A percentile compares a stretch with the other conserved stretches of the same genome.
These are phyloP conservation scores for Parambassis ranga DNA, from an alignment of 2,797 vertebrate species.

Conservation along the genomic window DNA sequence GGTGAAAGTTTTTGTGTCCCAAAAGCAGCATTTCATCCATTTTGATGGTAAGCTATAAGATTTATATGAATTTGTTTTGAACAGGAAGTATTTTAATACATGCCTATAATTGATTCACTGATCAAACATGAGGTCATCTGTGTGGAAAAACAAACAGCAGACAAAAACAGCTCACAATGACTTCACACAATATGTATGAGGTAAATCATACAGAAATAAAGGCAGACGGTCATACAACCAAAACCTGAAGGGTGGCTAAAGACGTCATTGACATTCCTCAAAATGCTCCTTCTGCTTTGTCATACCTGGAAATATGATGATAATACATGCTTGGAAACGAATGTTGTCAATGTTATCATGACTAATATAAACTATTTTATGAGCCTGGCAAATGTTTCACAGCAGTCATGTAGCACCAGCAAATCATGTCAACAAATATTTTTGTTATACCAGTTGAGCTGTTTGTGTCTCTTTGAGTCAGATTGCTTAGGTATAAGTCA, in stretches of 20 bases:
- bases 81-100: too few species aligned
- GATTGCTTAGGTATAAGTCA: too few species aligned
- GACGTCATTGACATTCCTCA: background rate
- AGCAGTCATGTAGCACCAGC: background rate
- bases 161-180: background rate
- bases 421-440: too few species aligned
- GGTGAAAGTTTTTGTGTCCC: too few species aligned
- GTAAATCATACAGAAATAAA: background rate
- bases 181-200: background rate
- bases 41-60: too few species aligned
- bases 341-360: background rate
- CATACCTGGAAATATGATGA: background rate
- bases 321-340: background rate
- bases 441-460: too few species aligned
- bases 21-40: too few species aligned
- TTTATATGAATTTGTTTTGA: too few species aligned
- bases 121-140: background rate
- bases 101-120: background rate
- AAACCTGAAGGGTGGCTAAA: conserved; percentile 24
- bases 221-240: background rate
- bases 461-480: background rate
- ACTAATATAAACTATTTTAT: background rate
- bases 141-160: background rate
- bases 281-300: background rate
- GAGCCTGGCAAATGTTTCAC: background rate